These are phyloP conservation scores for Tenthredo mesomela DNA, from an alignment of 2,888 invertebrate species.

Conservation along the genomic window DNA sequence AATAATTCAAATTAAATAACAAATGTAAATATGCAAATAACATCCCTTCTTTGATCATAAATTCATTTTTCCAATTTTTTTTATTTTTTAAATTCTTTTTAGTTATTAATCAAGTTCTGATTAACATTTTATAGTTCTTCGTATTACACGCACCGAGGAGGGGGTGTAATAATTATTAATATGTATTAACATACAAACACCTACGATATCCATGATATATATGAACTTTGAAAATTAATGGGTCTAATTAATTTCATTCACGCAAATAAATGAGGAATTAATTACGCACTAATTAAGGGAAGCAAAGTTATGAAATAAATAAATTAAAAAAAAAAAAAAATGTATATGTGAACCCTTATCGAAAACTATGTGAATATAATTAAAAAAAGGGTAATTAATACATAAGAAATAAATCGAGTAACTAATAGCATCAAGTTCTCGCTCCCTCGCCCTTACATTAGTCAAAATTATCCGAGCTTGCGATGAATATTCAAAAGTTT, in stretches of 20 bases:
- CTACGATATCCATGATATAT: too few relatives aligned
- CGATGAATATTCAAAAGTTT: conserved; percentile 30
- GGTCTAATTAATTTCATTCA: not conserved
- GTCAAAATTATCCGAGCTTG: conserved; percentile 17
- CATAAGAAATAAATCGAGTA: not conserved
- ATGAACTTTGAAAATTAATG: not conserved
- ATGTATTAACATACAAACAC: too few relatives aligned
- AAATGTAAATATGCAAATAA: not conserved
- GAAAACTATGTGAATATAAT: not conserved
- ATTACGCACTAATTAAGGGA: not conserved
- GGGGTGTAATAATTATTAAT: not conserved
- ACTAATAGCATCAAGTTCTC: not conserved
- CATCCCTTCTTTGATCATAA: not conserved
- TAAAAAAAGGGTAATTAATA: not conserved
- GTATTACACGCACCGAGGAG: not conserved
- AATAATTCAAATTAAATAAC: not conserved
- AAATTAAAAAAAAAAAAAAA: too few relatives aligned
- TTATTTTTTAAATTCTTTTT: not conserved
- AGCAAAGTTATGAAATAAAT: not conserved
- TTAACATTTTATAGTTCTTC: not conserved
- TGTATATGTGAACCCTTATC: not conserved
- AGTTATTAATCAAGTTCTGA: not conserved
- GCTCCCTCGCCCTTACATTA: not conserved
- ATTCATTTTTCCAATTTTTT: not conserved
- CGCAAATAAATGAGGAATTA: not conserved